These are phyloP conservation scores for Amiota mariae DNA, from an alignment of 2,888 invertebrate species.

Conservation along the genomic window DNA sequence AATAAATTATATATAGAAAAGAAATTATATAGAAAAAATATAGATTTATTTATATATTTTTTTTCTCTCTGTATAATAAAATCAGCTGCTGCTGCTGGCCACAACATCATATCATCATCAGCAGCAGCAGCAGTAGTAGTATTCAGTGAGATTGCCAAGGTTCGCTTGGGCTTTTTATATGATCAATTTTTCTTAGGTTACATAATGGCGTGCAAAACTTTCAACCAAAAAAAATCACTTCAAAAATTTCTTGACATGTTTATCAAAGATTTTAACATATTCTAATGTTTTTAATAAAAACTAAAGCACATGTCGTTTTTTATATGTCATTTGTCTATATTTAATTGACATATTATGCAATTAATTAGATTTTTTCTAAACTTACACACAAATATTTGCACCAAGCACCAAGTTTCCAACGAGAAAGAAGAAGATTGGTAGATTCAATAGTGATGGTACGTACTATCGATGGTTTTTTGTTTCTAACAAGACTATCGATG, in stretches of 20 bases:
- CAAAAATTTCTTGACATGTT: not conserved
- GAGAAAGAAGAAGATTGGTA: too few species aligned
- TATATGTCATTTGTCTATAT: not conserved
- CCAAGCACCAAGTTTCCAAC: constrained; percentile 24
- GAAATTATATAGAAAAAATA: too few species aligned
- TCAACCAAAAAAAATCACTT: not conserved
- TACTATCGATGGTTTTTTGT: too few species aligned
- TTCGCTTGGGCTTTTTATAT: too few species aligned
- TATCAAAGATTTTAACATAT: not conserved
- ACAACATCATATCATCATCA: too few species aligned
- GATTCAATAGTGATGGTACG: too few species aligned
- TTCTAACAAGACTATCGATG: too few species aligned
- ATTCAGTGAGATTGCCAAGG: too few species aligned
- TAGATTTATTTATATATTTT: too few species aligned
- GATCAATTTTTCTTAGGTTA: constrained; percentile 51
- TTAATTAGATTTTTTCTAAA: constrained; percentile 33
- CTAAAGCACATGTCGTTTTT: not conserved
- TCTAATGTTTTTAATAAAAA: not conserved
- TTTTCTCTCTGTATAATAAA: not conserved
- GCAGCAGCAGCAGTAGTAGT: not conserved
- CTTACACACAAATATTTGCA: constrained; percentile 38
- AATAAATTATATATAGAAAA: not conserved
- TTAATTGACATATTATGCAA: constrained; percentile 39
- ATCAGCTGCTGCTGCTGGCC: constrained; percentile 42
- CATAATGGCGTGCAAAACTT: constrained; percentile 54